Percentiles rank a stretch among this genome's conserved stretches.
These are phyloP conservation scores for Poliocrania exsul DNA, from an alignment of 2,797 vertebrate species.

Conservation along the genomic window DNA sequence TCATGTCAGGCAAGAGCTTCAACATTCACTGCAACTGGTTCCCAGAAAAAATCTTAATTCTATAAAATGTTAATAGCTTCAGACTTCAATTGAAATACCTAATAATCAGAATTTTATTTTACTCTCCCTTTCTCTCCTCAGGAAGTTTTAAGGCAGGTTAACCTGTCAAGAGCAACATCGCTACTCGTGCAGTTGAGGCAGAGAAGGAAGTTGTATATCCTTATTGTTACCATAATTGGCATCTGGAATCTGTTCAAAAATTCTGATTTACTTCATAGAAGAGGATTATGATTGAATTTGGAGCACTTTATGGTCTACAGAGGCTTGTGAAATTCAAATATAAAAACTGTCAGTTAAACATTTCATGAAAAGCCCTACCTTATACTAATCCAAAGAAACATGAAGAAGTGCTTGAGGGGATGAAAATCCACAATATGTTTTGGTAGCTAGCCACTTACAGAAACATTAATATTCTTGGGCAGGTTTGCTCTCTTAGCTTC, in stretches of 20 bases:
- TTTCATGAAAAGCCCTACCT: slow-evolving; percentile 70
- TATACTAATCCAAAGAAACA: slow-evolving; percentile 74
- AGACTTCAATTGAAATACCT: slow-evolving; percentile 40
- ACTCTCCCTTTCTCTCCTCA: not conserved
- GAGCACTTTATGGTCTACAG: slow-evolving; percentile 71
- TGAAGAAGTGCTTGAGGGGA: slow-evolving; percentile 68
- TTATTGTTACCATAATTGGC: slow-evolving; percentile 73
- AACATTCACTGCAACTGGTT: slow-evolving; percentile 18
- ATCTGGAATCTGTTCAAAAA: slow-evolving; percentile 74
- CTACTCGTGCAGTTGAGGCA: slow-evolving; percentile 53
- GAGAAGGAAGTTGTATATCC: slow-evolving; percentile 45
- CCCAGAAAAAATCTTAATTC: slow-evolving; percentile 48
- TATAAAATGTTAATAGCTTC: slow-evolving; percentile 51
- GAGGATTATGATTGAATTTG: slow-evolving; percentile 71
- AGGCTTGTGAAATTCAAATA: slow-evolving; percentile 79
- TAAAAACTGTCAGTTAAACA: slow-evolving; percentile 76
- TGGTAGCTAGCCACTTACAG: slow-evolving; percentile 71
- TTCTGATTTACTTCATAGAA: slow-evolving; percentile 66
- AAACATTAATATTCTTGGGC: slow-evolving; percentile 70
- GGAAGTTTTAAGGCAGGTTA: slow-evolving; percentile 27
- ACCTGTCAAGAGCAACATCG: slow-evolving; percentile 35
- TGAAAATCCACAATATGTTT: slow-evolving; percentile 69
- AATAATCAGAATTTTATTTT: slow-evolving; percentile 59
- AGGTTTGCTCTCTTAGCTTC: slow-evolving; percentile 48
- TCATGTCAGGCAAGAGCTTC: slow-evolving; percentile 20